phyloP scores from a whole-genome alignment of 2,888 invertebrate genomes.

The Creontiades dilutus region DNA sequence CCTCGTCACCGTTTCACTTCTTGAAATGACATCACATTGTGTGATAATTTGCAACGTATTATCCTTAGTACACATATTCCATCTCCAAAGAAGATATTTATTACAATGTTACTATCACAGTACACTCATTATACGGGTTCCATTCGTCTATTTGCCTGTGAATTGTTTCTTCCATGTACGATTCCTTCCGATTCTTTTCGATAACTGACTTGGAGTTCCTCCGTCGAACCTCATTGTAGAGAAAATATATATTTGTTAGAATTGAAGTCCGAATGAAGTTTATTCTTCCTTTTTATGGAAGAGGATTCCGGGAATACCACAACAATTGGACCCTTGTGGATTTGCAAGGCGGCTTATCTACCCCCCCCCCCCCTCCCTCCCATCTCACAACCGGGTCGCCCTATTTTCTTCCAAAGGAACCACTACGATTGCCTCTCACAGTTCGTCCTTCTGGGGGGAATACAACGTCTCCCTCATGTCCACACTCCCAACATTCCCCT shows the following conservation, averaged over 20 bases:
- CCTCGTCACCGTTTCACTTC: too few relatives aligned
- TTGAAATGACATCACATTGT: too few relatives aligned
- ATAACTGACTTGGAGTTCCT: not conserved
- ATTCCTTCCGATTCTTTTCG: too few relatives aligned
- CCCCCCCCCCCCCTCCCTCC: not conserved
- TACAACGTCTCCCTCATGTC: not conserved
- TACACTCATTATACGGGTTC: too few relatives aligned
- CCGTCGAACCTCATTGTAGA: not conserved
- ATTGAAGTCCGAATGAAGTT: slow-evolving; percentile 16
- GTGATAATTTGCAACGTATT: too few relatives aligned
- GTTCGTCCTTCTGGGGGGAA: not conserved
- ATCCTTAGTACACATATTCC: too few relatives aligned
- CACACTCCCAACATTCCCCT: not conserved
- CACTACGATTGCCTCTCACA: not conserved
- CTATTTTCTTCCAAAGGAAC: not conserved
- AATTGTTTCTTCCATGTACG: too few relatives aligned
- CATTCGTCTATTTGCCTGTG: too few relatives aligned
- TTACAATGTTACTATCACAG: too few relatives aligned
- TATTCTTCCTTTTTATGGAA: not conserved
- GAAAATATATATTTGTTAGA: not conserved
- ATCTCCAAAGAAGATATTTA: too few relatives aligned
- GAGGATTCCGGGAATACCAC: slow-evolving; percentile 11
- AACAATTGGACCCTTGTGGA: slow-evolving; percentile 25
- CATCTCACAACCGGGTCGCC: not conserved
- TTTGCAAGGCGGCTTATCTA: slow-evolving; percentile 14